A percentile compares a stretch with the other conserved stretches of the same genome.
Conservation (phyloP, 2,797 vertebrate species). For the Neostethus bicornis region DNA sequence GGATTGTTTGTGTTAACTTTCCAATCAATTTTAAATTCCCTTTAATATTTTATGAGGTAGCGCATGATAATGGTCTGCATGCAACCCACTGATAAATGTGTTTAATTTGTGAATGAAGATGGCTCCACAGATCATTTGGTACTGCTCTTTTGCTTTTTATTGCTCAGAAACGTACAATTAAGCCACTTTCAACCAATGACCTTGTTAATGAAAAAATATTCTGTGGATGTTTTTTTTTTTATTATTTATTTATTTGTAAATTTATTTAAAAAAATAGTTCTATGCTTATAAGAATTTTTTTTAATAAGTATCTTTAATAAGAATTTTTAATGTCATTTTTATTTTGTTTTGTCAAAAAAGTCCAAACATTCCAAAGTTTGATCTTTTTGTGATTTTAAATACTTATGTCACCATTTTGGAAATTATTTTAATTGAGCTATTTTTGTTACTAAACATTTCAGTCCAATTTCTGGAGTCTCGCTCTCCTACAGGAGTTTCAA, state of each 20-base stretch:
- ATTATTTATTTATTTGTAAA: too few relatives aligned
- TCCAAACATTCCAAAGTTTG: background rate
- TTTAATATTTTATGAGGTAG: slow-evolving; percentile 32
- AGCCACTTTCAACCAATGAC: slow-evolving; percentile 1
- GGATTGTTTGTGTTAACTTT: background rate
- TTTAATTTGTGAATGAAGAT: slow-evolving; percentile 20
- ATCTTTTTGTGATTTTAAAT: background rate
- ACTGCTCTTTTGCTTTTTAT: slow-evolving; percentile 2
- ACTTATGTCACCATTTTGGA: background rate
- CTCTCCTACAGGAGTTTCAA: slow-evolving; percentile 30
- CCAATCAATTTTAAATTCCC: slow-evolving; percentile 2
- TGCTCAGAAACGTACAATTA: slow-evolving; percentile 1
- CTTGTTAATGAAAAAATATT: background rate
- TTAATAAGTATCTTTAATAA: too few relatives aligned
- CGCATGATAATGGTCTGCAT: slow-evolving; percentile 4
- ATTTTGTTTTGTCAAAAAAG: background rate
- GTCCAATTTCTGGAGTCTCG: too few relatives aligned
- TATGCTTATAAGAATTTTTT: too few relatives aligned
- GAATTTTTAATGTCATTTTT: background rate
- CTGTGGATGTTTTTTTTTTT: too few relatives aligned
- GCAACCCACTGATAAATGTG: slow-evolving; percentile 25
- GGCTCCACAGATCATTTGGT: background rate
- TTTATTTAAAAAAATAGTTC: too few relatives aligned
- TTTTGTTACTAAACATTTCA: slow-evolving; percentile 37
- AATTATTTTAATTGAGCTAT: background rate